Evolutionary conservation across 2,888 invertebrate genomes (phyloP), one percentile per base, ranked within the genome.

Genomic region (Orchesellides sinensis): DNA sequence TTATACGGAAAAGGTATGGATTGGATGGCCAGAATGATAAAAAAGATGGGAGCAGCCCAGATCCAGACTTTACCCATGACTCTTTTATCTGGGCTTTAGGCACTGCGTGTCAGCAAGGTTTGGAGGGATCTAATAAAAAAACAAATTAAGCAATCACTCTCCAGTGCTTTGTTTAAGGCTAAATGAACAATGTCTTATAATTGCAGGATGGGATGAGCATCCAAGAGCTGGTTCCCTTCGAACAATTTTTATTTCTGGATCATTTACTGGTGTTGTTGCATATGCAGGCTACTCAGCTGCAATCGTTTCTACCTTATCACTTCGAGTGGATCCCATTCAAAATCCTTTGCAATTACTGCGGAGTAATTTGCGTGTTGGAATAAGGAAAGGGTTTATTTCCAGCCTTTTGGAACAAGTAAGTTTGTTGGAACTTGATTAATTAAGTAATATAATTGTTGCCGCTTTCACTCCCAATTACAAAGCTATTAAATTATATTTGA

Each of bases 221-320:
- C 87, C 87, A 8, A 70, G 69, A 1, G 83, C 86, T 14, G 63
- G 77, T 0, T 86, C 86, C 2, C 47, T 87, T 23, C 56, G 87
- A 27, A 66, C 85, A 40, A 86, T 87, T 69, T 86, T 87, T 47
- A 83, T 86, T 63, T 85, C 84, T 1, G 86, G 85, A 0, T 87
- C 87, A 0, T 81, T 87, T 21, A 86, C 87, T 0, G 87, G 84
- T 6, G 86, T 87, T 1, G 83, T 87, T 17, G 85, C 86, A 0
- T 87, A 87, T 45, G 87, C 87, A 5, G 86, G 87, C 1, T 87
- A 87, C 54, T 86, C 86, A 5, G 87, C 86, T 5, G 87, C 87
- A 6, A 87, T 87, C 40, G 87, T 87, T 3, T 87, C 86, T 6
- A 86, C 86, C 0, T 66, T 87, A 0, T 87, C 86, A 10, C 21